These are phyloP conservation scores for Podabrus alpinus DNA, from an alignment of 2,888 invertebrate species.

Conservation along the genomic window DNA sequence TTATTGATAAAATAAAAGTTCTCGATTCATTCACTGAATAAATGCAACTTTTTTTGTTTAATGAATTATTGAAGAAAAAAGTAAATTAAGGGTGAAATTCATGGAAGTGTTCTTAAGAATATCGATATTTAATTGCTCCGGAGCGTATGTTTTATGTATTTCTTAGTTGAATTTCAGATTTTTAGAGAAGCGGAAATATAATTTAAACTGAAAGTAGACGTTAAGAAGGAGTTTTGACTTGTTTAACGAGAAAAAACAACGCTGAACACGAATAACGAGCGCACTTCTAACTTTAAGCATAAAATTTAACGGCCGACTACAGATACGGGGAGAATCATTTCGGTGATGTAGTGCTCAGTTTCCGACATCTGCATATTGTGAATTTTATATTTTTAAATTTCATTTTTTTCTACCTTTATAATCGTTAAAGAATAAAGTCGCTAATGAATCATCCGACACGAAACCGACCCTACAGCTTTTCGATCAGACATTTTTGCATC, in stretches of 20 bases:
- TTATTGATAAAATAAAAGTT: slow-evolving; percentile 1
- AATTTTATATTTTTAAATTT: slow-evolving; percentile 38
- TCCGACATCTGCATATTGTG: slow-evolving; percentile 40
- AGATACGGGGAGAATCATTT: slow-evolving; percentile 41
- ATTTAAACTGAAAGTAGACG: slow-evolving; percentile 29
- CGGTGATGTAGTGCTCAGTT: slow-evolving; percentile 29
- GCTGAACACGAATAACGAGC: slow-evolving; percentile 42
- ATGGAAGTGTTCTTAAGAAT: neutral
- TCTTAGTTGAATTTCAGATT: neutral
- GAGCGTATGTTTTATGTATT: neutral
- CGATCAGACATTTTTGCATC: neutral
- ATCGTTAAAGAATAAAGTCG: neutral
- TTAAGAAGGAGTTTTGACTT: slow-evolving; percentile 26
- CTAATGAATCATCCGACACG: neutral
- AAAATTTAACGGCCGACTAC: slow-evolving; percentile 48
- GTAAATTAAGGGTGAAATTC: neutral
- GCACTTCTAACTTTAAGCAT: slow-evolving; percentile 45
- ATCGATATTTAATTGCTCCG: neutral
- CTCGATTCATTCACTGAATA: slow-evolving; percentile 1
- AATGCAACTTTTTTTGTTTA: neutral
- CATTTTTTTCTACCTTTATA: neutral
- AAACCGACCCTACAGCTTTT: neutral
- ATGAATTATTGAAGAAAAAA: neutral
- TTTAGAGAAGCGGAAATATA: slow-evolving; percentile 10
- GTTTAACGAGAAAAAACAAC: slow-evolving; percentile 28